These are phyloP conservation scores for Psammodynastes pulverulentus DNA, from an alignment of 2,113 vertebrate genomes.

Conservation along the genomic window DNA sequence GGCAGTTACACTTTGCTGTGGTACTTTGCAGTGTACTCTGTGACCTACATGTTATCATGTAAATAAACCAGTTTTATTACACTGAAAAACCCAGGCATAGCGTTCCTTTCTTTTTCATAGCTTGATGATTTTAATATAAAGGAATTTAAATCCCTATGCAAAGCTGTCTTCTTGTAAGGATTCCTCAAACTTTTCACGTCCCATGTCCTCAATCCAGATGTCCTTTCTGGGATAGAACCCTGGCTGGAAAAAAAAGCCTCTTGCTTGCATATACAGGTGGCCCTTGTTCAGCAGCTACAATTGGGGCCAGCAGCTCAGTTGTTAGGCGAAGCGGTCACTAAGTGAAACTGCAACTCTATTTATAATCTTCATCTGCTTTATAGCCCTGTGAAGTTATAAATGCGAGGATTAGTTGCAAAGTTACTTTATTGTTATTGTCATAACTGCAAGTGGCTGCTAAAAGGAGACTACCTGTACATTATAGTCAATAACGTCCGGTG, in stretches of 20 bases:
- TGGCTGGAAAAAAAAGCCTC: background rate
- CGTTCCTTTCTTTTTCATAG: background rate
- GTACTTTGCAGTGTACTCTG: slow-evolving; percentile 77
- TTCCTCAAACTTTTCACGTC: background rate
- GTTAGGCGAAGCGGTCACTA: background rate
- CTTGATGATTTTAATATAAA: background rate
- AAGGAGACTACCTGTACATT: background rate
- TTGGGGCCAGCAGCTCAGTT: background rate
- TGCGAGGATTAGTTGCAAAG: background rate
- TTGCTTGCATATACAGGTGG: background rate
- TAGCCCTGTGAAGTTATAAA: background rate
- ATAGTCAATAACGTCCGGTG: background rate
- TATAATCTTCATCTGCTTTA: background rate
- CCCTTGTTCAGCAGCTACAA: background rate
- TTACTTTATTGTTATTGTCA: background rate
- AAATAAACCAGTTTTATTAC: slow-evolving; percentile 78
- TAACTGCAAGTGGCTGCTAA: background rate
- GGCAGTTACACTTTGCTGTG: slow-evolving; percentile 74
- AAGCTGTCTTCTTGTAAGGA: background rate
- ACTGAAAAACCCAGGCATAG: slow-evolving; percentile 32
- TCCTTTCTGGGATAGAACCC: background rate
- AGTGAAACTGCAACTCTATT: background rate
- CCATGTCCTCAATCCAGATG: background rate
- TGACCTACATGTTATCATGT: slow-evolving; percentile 76
- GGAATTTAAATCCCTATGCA: rapidly evolving